These are phyloP conservation scores for Archocentrus centrarchus DNA, from an alignment of 2,113 vertebrate genomes.

Conservation along the genomic window DNA sequence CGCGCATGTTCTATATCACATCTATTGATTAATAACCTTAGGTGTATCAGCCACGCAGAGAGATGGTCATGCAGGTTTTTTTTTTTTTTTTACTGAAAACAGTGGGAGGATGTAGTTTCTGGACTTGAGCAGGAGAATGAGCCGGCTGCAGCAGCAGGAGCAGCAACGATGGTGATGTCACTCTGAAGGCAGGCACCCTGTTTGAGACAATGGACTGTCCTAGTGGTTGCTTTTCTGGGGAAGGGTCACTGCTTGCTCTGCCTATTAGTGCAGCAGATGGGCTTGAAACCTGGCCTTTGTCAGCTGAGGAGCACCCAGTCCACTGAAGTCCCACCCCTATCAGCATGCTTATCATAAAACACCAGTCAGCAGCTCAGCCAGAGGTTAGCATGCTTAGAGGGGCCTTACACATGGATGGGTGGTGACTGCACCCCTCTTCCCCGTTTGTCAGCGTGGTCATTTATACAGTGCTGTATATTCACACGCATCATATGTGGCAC, in stretches of 20 bases:
- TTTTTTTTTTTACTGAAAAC: not conserved
- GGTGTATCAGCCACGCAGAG: not conserved
- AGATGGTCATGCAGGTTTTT: not conserved
- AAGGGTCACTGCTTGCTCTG: conserved; percentile 74
- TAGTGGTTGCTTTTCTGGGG: conserved; percentile 63
- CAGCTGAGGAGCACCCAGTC: conserved; percentile 68
- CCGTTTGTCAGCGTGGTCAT: not conserved
- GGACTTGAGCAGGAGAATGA: conserved; percentile 28
- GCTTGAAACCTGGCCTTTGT: conserved; percentile 78
- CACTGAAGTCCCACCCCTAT: conserved; percentile 61
- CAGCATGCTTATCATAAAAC: conserved; percentile 59
- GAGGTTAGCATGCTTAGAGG: conserved; percentile 36
- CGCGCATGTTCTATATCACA: not conserved
- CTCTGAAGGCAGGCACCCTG: conserved; percentile 52
- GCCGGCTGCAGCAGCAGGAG: conserved; percentile 45
- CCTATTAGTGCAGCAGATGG: conserved; percentile 80
- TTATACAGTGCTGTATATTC: not conserved
- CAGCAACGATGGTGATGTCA: conserved; percentile 62
- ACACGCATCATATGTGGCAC: not conserved
- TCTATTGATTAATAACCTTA: not conserved
- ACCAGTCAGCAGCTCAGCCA: conserved; percentile 54
- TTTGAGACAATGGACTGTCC: conserved; percentile 78
- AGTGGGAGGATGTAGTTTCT: conserved; percentile 25
- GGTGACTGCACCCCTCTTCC: conserved; percentile 12
- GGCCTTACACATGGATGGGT: conserved; percentile 59